Evolutionary conservation across 2,797 vertebrate genomes (phyloP).

Genomic region (Rhinichthys osculus): DNA sequence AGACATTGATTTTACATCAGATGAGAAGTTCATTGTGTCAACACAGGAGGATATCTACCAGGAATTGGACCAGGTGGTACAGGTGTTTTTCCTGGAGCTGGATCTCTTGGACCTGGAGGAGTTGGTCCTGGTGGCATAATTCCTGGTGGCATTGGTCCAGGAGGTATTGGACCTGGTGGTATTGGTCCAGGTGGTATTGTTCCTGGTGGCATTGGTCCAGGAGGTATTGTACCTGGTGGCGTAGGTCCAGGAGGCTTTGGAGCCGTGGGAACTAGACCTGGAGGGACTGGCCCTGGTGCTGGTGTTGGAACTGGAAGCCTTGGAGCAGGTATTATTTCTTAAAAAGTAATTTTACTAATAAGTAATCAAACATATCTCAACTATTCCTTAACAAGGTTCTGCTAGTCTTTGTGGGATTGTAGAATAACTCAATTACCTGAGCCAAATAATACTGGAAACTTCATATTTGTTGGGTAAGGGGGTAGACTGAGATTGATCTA

Average conservation of each 20-base stretch:
- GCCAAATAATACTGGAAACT: background rate
- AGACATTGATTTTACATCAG: conserved; percentile 13
- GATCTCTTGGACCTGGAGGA: conserved; percentile 54
- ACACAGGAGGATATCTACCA: conserved; percentile 49
- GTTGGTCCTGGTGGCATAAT: conserved; percentile 51
- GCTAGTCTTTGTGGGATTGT: background rate
- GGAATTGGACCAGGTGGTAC: conserved; percentile 55
- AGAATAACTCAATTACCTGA: background rate
- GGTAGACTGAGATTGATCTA: background rate
- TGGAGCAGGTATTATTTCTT: conserved; percentile 42
- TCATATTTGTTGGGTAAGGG: background rate
- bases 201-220: conserved; percentile 51
- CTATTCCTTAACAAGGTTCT: background rate
- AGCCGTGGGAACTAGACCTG: conserved; percentile 46
- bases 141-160: conserved; percentile 45
- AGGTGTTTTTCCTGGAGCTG: conserved; percentile 55
- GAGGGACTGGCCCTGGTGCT: conserved; percentile 26
- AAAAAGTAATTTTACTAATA: background rate
- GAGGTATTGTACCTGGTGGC: conserved; percentile 60
- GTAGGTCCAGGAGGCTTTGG: conserved; percentile 58
- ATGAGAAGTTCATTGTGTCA: background rate
- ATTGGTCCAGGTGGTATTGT: conserved; percentile 51
- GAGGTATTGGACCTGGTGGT: conserved; percentile 47
- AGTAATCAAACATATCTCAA: background rate
- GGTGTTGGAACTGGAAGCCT: conserved; percentile 61